These are phyloP conservation scores for Muntiacus reevesi DNA, from an alignment of 2,113 vertebrate species.

Conservation along the genomic window DNA sequence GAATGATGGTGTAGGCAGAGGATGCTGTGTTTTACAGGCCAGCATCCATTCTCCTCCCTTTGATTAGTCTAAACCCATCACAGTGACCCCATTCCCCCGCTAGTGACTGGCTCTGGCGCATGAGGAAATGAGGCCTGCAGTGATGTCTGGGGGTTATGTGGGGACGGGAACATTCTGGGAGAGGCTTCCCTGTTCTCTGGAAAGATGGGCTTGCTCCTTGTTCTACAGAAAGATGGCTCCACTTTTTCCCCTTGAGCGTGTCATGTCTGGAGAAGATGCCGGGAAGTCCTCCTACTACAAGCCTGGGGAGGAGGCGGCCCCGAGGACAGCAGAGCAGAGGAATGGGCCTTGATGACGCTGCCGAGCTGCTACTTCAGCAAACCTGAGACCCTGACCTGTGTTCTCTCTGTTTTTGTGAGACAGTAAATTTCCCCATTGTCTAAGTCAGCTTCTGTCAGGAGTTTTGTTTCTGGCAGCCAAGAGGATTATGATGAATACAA, in stretches of 20 bases:
- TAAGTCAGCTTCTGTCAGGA: not conserved
- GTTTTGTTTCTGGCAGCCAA: not conserved
- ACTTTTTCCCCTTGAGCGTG: not conserved
- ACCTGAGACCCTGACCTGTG: not conserved
- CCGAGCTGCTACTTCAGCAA: not conserved
- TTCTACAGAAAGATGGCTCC: not conserved
- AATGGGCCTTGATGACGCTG: fast-evolving
- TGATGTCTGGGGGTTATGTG: not conserved
- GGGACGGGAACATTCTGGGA: not conserved
- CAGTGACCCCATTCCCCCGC: fast-evolving
- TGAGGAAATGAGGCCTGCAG: not conserved
- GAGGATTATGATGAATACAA: not conserved
- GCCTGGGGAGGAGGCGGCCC: not conserved
- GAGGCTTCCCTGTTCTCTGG: not conserved
- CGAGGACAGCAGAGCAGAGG: not conserved
- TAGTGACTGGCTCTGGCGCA: not conserved
- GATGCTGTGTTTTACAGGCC: not conserved
- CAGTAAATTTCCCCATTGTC: not conserved
- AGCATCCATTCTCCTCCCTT: too few relatives aligned
- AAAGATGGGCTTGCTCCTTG: not conserved
- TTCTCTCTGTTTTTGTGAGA: not conserved
- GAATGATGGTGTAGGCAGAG: not conserved
- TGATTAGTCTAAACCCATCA: not conserved
- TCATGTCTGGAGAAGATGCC: not conserved
- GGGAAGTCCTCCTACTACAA: not conserved